Evolutionary conservation across 2,888 invertebrate species (phyloP).

Genomic region (Cephus pygmeus): DNA sequence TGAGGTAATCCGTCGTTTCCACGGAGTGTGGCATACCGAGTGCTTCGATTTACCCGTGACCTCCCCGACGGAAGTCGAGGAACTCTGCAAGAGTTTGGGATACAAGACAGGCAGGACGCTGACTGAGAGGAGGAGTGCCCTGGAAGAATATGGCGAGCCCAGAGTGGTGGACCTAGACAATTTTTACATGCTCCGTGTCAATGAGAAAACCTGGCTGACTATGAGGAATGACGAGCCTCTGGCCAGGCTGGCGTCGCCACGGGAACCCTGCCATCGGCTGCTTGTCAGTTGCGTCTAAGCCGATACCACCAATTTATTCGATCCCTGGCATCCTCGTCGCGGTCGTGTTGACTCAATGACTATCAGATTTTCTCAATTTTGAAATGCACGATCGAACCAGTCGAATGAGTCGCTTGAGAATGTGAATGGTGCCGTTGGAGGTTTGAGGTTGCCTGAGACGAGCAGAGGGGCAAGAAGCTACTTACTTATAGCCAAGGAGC

Average conservation of each 20-base stretch:
- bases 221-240: constrained; percentile 43
- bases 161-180: constrained; percentile 25
- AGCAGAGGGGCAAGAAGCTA: constrained; percentile 24
- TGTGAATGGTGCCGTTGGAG: constrained; percentile 51
- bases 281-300: constrained; percentile 35
- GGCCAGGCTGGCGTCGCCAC: constrained; percentile 34
- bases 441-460: constrained; percentile 24
- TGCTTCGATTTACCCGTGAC: constrained; percentile 68
- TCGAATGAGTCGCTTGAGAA: constrained; percentile 54
- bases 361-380: background rate
- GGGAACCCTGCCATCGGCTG: constrained; percentile 44
- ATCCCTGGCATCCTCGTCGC: background rate
- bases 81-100: constrained; percentile 74
- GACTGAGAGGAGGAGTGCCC: background rate
- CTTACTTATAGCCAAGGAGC: constrained; percentile 23
- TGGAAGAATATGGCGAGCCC: constrained; percentile 18
- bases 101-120: constrained; percentile 68
- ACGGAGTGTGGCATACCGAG: constrained; percentile 79
- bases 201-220: constrained; percentile 40
- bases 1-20: constrained; percentile 74
- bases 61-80: constrained; percentile 65
- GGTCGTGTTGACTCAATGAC: background rate
- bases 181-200: constrained; percentile 49
- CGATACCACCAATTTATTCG: background rate
- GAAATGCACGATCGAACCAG: background rate